These are phyloP conservation scores for Apogon talboti DNA, from an alignment of 2,797 vertebrate genomes.

Conservation along the genomic window DNA sequence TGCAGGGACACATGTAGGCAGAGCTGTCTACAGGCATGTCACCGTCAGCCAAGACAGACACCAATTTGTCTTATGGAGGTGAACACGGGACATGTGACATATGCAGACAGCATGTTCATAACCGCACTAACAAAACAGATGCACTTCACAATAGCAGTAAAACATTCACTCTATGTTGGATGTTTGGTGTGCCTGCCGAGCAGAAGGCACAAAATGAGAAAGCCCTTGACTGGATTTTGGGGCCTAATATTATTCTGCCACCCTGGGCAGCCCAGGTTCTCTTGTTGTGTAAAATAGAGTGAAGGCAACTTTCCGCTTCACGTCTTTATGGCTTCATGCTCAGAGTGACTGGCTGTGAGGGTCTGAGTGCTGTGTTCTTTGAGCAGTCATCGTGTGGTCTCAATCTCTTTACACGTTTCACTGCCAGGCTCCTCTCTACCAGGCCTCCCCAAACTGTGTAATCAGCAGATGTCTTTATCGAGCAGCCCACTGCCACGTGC, in stretches of 20 bases:
- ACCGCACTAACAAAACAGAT: slow-evolving; percentile 31
- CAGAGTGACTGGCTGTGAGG: slow-evolving; percentile 72
- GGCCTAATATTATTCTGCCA: slow-evolving; percentile 70
- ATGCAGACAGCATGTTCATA: slow-evolving; percentile 36
- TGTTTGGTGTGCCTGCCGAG: slow-evolving; percentile 52
- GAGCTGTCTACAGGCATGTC: slow-evolving; percentile 58
- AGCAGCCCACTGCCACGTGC: slow-evolving; percentile 67
- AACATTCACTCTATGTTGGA: slow-evolving; percentile 40
- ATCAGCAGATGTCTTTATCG: slow-evolving; percentile 87
- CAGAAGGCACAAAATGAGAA: slow-evolving; percentile 57
- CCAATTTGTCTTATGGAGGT: slow-evolving; percentile 47
- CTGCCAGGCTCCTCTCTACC: slow-evolving; percentile 73
- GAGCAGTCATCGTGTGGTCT: slow-evolving; percentile 72
- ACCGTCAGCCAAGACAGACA: slow-evolving; percentile 48
- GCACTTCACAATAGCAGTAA: slow-evolving; percentile 44
- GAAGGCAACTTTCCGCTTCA: slow-evolving; percentile 73
- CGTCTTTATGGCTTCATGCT: slow-evolving; percentile 72
- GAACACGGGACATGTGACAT: slow-evolving; percentile 25
- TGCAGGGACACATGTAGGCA: slow-evolving; percentile 48
- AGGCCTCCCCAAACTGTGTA: slow-evolving; percentile 81
- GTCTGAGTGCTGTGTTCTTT: slow-evolving; percentile 73
- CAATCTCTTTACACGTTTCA: slow-evolving; percentile 80
- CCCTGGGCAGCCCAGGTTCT: slow-evolving; percentile 64
- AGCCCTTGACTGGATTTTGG: slow-evolving; percentile 69
- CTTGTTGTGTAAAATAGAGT: slow-evolving; percentile 71